Conservation (phyloP, 2,113 vertebrate species). For the Trochalopteron elliotii region DNA sequence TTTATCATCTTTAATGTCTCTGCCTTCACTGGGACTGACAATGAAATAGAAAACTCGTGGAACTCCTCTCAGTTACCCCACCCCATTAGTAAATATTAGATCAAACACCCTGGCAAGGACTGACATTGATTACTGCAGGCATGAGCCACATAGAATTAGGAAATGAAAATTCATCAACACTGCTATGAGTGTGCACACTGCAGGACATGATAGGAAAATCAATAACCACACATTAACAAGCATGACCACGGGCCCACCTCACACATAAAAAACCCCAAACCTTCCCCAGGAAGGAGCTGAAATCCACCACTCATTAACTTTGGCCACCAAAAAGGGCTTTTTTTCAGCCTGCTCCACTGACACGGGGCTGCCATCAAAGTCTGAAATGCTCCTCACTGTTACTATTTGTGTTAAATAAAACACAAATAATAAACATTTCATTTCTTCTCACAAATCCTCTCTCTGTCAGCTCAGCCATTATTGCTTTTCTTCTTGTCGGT, state of each 20-base stretch:
- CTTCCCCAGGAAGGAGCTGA: not conserved
- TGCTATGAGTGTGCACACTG: not conserved
- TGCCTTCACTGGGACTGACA: too few species aligned
- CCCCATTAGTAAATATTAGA: not conserved
- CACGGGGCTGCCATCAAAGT: not conserved
- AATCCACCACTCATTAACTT: not conserved
- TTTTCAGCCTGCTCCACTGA: not conserved
- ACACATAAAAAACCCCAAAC: not conserved
- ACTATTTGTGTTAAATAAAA: slow-evolving; percentile 16
- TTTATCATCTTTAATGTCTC: too few species aligned
- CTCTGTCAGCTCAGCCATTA: not conserved
- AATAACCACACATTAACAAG: not conserved
- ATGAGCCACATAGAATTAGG: not conserved
- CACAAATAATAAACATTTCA: not conserved
- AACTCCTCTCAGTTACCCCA: not conserved
- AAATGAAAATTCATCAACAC: not conserved
- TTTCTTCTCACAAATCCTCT: not conserved
- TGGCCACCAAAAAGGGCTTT: not conserved
- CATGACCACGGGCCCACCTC: not conserved
- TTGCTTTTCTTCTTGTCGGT: not conserved
- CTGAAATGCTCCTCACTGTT: not conserved
- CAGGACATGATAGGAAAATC: not conserved
- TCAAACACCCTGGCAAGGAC: not conserved
- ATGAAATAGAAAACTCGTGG: too few species aligned
- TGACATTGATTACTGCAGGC: not conserved